Conservation (phyloP, 2,888 invertebrate species). For the Tortricodes alternella region DNA sequence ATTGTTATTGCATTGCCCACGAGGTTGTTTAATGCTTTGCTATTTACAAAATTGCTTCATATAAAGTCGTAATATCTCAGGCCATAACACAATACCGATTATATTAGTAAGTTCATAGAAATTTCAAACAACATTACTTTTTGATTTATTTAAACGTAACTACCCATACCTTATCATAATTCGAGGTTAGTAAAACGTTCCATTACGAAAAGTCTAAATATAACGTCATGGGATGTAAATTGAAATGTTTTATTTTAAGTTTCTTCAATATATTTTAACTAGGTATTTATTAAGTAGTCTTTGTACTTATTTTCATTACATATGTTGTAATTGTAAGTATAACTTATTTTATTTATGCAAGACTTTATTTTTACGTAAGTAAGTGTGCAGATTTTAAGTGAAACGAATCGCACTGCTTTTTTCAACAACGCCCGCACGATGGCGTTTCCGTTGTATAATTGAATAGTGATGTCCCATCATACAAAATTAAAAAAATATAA, state of each 20-base stretch:
- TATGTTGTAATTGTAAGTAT: not conserved
- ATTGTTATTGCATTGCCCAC: no score
- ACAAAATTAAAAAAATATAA: not conserved
- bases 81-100: no score
- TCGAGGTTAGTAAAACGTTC: not conserved
- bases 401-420: slow-evolving; percentile 49
- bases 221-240: not conserved
- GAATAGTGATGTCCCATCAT: slow-evolving; percentile 10
- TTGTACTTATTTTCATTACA: not conserved
- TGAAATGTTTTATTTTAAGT: not conserved
- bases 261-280: not conserved
- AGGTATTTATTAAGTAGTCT: not conserved
- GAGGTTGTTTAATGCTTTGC: no score
- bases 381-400: slow-evolving; percentile 23
- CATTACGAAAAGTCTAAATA: not conserved
- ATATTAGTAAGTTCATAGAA: no score
- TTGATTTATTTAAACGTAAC: slow-evolving; percentile 5
- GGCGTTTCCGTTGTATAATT: slow-evolving; percentile 68
- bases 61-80: no score
- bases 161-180: not conserved
- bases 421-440: slow-evolving; percentile 58
- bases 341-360: not conserved
- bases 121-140: not conserved
- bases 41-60: no score
- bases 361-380: not conserved